Evolutionary conservation across 2,888 invertebrate species (phyloP).

Genomic region (Patella caerulea): DNA sequence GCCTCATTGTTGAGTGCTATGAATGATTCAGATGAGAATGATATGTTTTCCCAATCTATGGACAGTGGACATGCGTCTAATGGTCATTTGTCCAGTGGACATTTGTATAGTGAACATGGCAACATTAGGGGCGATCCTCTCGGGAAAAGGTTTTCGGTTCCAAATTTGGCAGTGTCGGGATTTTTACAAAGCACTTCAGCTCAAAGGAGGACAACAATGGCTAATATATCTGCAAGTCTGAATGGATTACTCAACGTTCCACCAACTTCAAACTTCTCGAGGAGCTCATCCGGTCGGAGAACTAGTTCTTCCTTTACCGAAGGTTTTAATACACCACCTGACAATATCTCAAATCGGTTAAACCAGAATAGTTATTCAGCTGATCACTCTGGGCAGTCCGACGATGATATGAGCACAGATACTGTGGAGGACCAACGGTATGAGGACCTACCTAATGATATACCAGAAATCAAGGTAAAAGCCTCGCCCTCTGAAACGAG

Average conservation of each 20-base stretch:
- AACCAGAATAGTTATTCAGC: slow-evolving; percentile 18
- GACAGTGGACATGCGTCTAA: slow-evolving; percentile 22
- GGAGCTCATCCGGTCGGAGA: not conserved
- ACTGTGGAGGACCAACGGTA: not conserved
- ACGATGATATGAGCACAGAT: not conserved
- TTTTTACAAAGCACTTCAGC: not conserved
- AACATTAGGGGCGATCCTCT: not conserved
- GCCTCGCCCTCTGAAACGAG: not conserved
- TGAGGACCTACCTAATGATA: not conserved
- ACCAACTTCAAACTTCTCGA: not conserved
- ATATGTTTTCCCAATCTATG: not conserved
- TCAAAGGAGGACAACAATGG: slow-evolving; percentile 24
- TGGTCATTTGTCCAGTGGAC: not conserved
- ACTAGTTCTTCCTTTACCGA: not conserved
- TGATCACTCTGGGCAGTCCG: slow-evolving; percentile 76
- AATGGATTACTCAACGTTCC: slow-evolving; percentile 4
- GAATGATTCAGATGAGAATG: slow-evolving; percentile 27
- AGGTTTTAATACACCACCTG: not conserved
- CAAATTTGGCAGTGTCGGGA: slow-evolving; percentile 24
- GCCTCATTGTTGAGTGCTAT: slow-evolving; percentile 38
- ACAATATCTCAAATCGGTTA: not conserved
- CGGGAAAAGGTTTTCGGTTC: slow-evolving; percentile 31
- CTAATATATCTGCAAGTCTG: slow-evolving; percentile 14
- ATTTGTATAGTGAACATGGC: not conserved
- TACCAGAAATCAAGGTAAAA: not conserved